phyloP scores from a whole-genome alignment of 2,797 vertebrate species.

The Eulemur mongoz region DNA sequence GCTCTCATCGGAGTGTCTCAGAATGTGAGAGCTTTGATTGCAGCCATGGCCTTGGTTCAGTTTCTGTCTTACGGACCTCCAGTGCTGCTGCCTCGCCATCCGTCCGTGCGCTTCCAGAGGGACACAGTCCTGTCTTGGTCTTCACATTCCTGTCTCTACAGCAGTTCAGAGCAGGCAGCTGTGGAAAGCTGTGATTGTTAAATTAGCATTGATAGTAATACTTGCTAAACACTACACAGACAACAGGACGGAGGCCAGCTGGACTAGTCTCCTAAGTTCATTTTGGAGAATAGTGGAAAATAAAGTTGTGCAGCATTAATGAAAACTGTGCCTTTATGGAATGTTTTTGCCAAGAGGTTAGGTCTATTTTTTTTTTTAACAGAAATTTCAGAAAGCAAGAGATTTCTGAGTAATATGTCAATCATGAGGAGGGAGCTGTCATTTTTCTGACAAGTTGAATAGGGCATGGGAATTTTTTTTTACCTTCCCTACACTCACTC shows the following conservation, averaged over 20 bases:
- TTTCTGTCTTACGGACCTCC: background rate
- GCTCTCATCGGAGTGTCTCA: background rate
- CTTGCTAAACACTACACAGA: background rate
- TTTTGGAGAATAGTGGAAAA: conserved; percentile 27
- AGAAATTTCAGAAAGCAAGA: conserved; percentile 55
- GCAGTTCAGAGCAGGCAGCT: background rate
- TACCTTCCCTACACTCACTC: conserved; percentile 32
- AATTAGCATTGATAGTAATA: background rate
- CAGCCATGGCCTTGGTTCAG: background rate
- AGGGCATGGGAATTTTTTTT: conserved; percentile 57
- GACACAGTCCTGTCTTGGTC: background rate
- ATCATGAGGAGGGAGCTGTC: conserved; percentile 49
- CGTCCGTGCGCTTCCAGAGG: background rate
- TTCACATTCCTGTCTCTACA: background rate
- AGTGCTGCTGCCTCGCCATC: rapidly evolving
- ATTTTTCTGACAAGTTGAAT: conserved; percentile 70
- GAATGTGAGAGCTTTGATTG: background rate
- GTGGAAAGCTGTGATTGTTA: background rate
- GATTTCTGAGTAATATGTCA: conserved; percentile 70
- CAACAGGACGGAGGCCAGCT: background rate
- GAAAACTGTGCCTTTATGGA: conserved; percentile 35
- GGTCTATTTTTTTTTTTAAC: background rate
- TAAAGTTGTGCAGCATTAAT: background rate
- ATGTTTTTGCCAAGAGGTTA: conserved; percentile 35
- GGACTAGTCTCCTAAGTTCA: background rate